Base-by-base conservation (phyloP, 2,797 vertebrate species). In the Crax fasciolata region DNA sequence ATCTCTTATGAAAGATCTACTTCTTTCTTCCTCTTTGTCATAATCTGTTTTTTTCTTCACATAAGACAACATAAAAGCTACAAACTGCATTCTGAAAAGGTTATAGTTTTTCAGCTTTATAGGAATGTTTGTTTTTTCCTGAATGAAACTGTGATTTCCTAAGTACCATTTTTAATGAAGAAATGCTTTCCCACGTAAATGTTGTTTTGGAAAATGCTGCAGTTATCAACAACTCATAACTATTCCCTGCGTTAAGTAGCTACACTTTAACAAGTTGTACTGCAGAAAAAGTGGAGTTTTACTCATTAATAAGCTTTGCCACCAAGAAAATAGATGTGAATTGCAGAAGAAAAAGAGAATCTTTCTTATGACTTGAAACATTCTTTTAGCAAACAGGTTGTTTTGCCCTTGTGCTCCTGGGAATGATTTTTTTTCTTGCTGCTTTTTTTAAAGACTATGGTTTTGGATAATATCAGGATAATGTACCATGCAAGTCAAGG, bases 401-500 rank as follows among this genome's bases (percentile, higher is more conserved):
- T 43, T 68, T 72, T 91, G 25, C 32, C 85, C 32, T 88, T 92
- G 9, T 74, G 51, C 35, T 89, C 43, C 77, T 88, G 48, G n/a
- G 35, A 66, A 43, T 72, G 35, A 55, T 75, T 27, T 77, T 77
- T 85, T 35, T 85, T 89, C 52, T 44, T 52, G 13, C 54, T 18
- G 14, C 28, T 30, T 89, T 93, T 81, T 32, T 93, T 96, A 91
- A 79, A 32, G 49, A 11, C 67, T 58, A 46, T 3, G 2, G 21
- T 52, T 87, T 92, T 91, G 86, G 93, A 93, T 74, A 91, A 61
- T 87, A 78, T 85, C 94, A 90, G 67, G 78, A 95, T 96, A 96
- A 93, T 55, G 28, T 81, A 82, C 71, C 77, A 44, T 66, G 46
- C 72, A 84, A 93, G 0, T 94, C 85, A 94, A 97, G 83, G 87